phyloP scores from a whole-genome alignment of 2,888 invertebrate species.

The Lasioglossum villosulum region DNA sequence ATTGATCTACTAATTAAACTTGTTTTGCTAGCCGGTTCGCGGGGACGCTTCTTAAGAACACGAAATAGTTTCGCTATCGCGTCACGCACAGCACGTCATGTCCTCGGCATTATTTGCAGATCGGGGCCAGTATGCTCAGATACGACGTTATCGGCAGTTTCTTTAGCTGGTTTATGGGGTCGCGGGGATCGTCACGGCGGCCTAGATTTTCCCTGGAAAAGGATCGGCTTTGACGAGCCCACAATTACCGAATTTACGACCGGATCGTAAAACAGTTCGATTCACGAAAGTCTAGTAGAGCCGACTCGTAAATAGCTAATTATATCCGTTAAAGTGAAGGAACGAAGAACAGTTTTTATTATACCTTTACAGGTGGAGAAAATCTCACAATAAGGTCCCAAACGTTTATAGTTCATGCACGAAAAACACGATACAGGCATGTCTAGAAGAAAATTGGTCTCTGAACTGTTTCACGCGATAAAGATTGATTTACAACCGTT shows the following conservation, averaged over 20 bases:
- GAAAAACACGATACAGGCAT: background rate
- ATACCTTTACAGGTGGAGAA: background rate
- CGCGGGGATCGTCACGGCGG: slow-evolving; percentile 17
- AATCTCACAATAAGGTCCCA: background rate
- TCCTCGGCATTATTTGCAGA: slow-evolving; percentile 63
- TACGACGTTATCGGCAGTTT: slow-evolving; percentile 48
- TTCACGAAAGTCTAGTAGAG: background rate
- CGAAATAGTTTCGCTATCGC: slow-evolving; percentile 61
- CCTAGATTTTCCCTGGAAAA: slow-evolving; percentile 12
- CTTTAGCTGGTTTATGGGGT: slow-evolving; percentile 28
- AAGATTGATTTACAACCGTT: background rate
- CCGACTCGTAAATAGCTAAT: slow-evolving; percentile 1
- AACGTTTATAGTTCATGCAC: background rate
- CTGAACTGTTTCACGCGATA: background rate
- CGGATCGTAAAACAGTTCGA: slow-evolving; percentile 10
- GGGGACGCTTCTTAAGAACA: background rate
- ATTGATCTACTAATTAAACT: background rate
- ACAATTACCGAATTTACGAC: slow-evolving; percentile 5
- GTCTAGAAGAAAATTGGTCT: background rate
- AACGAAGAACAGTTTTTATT: background rate
- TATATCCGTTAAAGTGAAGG: background rate
- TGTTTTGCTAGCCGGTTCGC: background rate
- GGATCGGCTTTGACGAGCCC: background rate
- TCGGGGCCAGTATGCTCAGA: slow-evolving; percentile 50
- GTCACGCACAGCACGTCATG: background rate